Conservation (phyloP, 92 coral and sea anemone species). For the Zoanthus solanderi region DNA sequence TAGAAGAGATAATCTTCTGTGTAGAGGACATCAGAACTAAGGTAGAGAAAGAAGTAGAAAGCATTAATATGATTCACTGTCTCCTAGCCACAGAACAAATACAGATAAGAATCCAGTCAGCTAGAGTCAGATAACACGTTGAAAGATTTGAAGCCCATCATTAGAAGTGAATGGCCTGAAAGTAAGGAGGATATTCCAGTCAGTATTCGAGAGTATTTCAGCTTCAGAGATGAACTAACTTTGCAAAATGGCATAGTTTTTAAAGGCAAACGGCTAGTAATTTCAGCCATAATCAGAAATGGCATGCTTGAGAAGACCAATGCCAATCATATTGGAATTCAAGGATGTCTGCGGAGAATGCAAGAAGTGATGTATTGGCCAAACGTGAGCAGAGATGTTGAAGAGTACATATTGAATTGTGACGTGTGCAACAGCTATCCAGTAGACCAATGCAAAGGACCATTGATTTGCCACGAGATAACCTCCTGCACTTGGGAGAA, state of each 20-base stretch:
- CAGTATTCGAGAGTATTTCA: conserved; percentile 16
- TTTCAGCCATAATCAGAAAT: not conserved
- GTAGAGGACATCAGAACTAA: too few species aligned
- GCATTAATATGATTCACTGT: too few species aligned
- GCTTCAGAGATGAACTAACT: conserved; percentile 11
- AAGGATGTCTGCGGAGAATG: conserved; percentile 42
- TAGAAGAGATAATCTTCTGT: too few species aligned
- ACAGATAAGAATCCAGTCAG: conserved; percentile 11
- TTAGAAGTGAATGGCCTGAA: conserved; percentile 56
- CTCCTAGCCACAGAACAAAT: too few species aligned
- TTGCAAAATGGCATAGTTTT: not conserved
- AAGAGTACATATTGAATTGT: not conserved
- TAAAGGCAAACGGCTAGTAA: conserved; percentile 16
- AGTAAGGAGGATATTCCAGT: conserved; percentile 24
- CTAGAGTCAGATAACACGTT: conserved; percentile 36
- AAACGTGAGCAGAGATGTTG: conserved; percentile 1
- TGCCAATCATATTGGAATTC: conserved; percentile 47
- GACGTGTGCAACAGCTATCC: conserved; percentile 19
- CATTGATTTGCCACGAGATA: conserved; percentile 22
- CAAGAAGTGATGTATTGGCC: conserved; percentile 47
- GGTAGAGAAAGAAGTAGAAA: too few species aligned
- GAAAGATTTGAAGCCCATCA: conserved; percentile 48
- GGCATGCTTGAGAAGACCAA: conserved; percentile 39
- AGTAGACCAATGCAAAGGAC: conserved; percentile 34
- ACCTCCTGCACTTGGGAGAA: conserved; percentile 24